Base-by-base conservation (phyloP, 2,797 vertebrate species). In the Corythornis leucogaster region DNA sequence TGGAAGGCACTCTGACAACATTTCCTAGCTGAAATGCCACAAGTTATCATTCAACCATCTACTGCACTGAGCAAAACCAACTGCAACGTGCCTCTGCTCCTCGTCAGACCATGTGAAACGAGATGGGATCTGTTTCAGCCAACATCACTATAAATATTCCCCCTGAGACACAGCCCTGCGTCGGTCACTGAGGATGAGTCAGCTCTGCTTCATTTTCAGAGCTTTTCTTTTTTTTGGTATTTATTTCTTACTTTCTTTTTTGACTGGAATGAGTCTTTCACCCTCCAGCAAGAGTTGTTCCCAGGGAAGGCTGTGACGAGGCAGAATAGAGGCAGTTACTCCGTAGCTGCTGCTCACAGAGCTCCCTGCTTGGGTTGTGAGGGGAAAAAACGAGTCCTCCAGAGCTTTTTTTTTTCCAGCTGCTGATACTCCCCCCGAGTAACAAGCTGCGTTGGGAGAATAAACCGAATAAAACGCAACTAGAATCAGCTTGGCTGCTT, bases 121-220 rank as follows among this genome's bases (percentile, higher is more conserved):
- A 61, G 70, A 50, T 11, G 51, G 70, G 84, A 78, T 88, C 66
- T 43, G 38, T 50, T 68, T 88, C 57, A 79, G 55, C 35, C 8
- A 2, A 50, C 20, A 75, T 35, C 1, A 0, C 61, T 43, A 40
- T 31, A 46, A 69, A 71, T 53, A 63, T 20, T 86, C 43, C 67
- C 71, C 42, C 42, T 28, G 46, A 62, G 50, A 63, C 42, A 46
- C 45, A 70, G 31, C 55, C 66, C 46, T 55, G 67, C 43, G 3
- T 20, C 2, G 76, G 69, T 55, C 90, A 66, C n/a, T 15, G 3
- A 16, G 58, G 57, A 94, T 95, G 93, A 95, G 82, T 92, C 94
- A 95, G 89, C 92, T 84, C 28, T 6, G 3, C 64, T 74, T 50
- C 21, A 0, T n/a, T 35, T 82, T 71, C 59, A 28, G 51, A 51